Evolutionary conservation across 1,140 invertebrate genomes (phyloP), one percentile per base, ranked within the genome.

Genomic region (Xylocopa sonorina): DNA sequence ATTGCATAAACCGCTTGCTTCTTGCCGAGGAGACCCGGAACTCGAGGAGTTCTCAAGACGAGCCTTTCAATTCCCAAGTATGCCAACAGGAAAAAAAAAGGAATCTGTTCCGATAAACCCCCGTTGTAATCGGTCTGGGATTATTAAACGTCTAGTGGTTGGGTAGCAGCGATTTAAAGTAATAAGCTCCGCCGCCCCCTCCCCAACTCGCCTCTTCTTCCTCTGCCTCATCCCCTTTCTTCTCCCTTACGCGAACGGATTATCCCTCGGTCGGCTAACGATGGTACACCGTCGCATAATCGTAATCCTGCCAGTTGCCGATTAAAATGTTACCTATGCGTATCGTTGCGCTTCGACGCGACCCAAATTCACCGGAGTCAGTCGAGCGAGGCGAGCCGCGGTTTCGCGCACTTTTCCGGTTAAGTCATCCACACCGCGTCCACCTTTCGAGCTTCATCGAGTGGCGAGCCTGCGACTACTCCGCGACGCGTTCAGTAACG

Each of bases 401-500:
- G 58, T 78, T 55, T 72, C 67, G 67, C 67, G 67, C 53, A 63
- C 27, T 32, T 72, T 12, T 1, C 57, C 67, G 27, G 57, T 72
- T 72, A 78, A 78, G 68, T 73, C 58, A 78, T 63, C 77, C 58
- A 64, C 68, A n/a, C n/a, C n/a, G 18, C 50, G 73, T 78, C 69
- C 77, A 78, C 57, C 77, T 78, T n/a, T 55, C 34, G n/a, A 46
- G 76, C 24, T 18, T 57, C 24, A 29, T 34, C 32, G 14, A 10
- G 66, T 14, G 12, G 69, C 73, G 77, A 82, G 58, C 68, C n/a
- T 78, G 77, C 69, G 64, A 78, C 77, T 78, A n/a, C n/a, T n/a
- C n/a, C 58, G 77, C 67, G 80, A 75, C 78, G 74, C 79, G 82
- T 80, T 83, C 85, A 81, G 69, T 71, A 60, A 69, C 78, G 80